Evolutionary conservation across 2,797 vertebrate species (phyloP), one percentile per base, ranked within the genome.

Genomic region (Furcifer pardalis): DNA sequence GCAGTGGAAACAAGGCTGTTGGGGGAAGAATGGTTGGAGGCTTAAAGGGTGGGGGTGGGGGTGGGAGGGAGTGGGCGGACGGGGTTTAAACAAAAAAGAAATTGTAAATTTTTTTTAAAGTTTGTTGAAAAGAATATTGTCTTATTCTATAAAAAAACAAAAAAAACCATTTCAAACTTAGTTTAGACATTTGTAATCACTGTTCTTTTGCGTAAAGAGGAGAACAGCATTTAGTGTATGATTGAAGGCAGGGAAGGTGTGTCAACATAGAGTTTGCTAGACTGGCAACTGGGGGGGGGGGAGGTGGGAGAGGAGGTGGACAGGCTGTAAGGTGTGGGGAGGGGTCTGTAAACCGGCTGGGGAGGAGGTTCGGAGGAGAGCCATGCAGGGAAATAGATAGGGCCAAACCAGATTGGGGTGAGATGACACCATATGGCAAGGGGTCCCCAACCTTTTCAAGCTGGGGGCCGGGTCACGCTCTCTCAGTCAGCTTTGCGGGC

Each of bases 101-200:
- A 94, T 91, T 94, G 93, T 95, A 95, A 93, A 94, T 95, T 95
- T 95, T 95, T 95, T 95, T 93, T 85, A 87, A 94, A 94, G 93
- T 94, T 95, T 95, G 94, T 95, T 94, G 93, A 91, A 94, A 93
- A 95, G 91, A 94, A 94, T 94, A 95, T 94, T 94, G 93, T 95
- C 93, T 94, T 95, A 94, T 93, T 94, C 93, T 94, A 93, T 94
- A 92, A 95, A 84, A 84, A 83, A 76, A 77, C 27, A 12, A n/a
- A 65, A 72, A 40, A 68, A 81, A 94, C 92, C 92, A 93, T 95
- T 94, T 95, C 93, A 91, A 92, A 94, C 89, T 91, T 93, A 93
- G 93, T 91, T 86, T 95, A 95, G 93, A 87, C 85, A 92, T 95
- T 95, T 95, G 93, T 95, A 95, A 95, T 93, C 92, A 80, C 91